Evolutionary conservation across 2,113 vertebrate species (phyloP).

Genomic region (Plectropomus leopardus): DNA sequence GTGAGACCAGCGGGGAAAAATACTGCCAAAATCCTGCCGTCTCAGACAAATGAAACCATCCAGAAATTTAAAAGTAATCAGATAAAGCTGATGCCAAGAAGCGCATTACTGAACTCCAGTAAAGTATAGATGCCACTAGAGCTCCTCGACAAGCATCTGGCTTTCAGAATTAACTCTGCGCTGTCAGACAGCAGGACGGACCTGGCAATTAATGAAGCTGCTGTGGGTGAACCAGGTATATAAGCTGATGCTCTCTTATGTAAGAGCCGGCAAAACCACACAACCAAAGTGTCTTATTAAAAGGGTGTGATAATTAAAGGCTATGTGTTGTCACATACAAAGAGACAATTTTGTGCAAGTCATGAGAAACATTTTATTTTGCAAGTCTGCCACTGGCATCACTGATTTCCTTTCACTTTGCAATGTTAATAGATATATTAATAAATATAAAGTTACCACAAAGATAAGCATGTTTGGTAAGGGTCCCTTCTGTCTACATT

Average conservation of each 20-base stretch:
- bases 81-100: slow-evolving; percentile 39
- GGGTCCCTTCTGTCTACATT: too few relatives aligned
- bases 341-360: neutral
- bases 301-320: neutral
- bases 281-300: neutral
- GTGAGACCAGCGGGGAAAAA: neutral
- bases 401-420: neutral
- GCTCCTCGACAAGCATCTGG: slow-evolving; percentile 50
- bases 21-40: neutral
- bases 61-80: slow-evolving; percentile 9
- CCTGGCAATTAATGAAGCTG: slow-evolving; percentile 26
- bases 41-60: slow-evolving; percentile 13
- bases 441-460: slow-evolving; percentile 12
- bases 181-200: slow-evolving; percentile 18
- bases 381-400: neutral
- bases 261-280: neutral
- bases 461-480: neutral
- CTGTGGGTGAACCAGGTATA: slow-evolving; percentile 24
- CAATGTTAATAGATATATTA: neutral
- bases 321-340: neutral
- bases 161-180: slow-evolving; percentile 34
- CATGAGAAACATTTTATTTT: slow-evolving; percentile 1
- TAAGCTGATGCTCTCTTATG: neutral
- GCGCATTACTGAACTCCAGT: slow-evolving; percentile 16
- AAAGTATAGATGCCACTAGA: neutral